These are phyloP conservation scores for Geococcyx californianus DNA, from an alignment of 2,113 vertebrate genomes.

Conservation along the genomic window DNA sequence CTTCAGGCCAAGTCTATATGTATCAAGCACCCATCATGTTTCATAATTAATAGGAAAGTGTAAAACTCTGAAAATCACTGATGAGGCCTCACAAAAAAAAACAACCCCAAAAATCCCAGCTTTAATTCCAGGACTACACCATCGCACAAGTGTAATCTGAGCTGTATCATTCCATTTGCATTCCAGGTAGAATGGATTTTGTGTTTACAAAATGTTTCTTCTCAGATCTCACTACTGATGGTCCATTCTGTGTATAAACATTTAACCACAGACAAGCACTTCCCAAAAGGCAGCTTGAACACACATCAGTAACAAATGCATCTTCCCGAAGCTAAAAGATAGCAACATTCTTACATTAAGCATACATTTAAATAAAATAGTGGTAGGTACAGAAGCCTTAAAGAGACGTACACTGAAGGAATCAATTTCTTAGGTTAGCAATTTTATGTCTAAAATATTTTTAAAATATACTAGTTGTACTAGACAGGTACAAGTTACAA, in stretches of 20 bases:
- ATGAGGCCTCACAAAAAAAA: background rate
- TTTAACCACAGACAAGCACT: background rate
- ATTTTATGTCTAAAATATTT: background rate
- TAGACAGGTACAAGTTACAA: background rate
- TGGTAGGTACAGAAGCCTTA: background rate
- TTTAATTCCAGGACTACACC: conserved; percentile 29
- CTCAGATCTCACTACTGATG: background rate
- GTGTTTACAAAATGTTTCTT: conserved; percentile 19
- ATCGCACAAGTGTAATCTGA: conserved; percentile 47
- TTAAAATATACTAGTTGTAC: background rate
- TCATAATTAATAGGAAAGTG: background rate
- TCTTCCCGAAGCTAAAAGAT: background rate
- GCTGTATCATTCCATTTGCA: conserved; percentile 22
- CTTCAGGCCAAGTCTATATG: background rate
- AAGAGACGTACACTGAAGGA: background rate
- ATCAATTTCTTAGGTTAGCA: background rate
- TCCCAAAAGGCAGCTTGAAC: background rate
- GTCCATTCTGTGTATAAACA: background rate
- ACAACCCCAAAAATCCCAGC: background rate
- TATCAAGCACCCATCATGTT: background rate
- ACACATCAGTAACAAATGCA: background rate
- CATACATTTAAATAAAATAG: background rate
- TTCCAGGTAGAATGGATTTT: conserved; percentile 49
- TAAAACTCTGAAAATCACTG: conserved; percentile 7
- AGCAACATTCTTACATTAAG: background rate